These are phyloP conservation scores for Congeria kusceri DNA, from an alignment of 2,888 invertebrate genomes.

Conservation along the genomic window DNA sequence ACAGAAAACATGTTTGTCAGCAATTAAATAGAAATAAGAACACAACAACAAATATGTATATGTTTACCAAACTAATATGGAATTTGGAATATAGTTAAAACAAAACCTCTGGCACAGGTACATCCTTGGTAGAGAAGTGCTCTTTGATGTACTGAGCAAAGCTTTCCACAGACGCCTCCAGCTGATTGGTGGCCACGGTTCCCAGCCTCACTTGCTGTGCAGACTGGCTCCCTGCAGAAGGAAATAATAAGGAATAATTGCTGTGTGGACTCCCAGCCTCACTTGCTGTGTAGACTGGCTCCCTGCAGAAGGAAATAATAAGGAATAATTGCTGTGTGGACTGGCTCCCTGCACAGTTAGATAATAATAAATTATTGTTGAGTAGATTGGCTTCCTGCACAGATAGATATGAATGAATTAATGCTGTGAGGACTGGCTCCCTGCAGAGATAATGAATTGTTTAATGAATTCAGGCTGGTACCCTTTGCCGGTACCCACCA, in stretches of 20 bases:
- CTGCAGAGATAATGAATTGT: not conserved
- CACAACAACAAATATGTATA: no score
- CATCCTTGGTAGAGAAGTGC: slow-evolving; percentile 68
- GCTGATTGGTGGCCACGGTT: slow-evolving; percentile 63
- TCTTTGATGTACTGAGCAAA: slow-evolving; percentile 78
- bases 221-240: slow-evolving; percentile 62
- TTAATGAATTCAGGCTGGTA: no score
- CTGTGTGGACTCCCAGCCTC: slow-evolving; percentile 53
- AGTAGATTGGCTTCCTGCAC: no score
- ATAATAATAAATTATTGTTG: not conserved
- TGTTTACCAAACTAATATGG: no score
- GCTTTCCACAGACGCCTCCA: slow-evolving; percentile 77
- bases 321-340: no score
- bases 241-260: no score
- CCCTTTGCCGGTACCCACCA: no score
- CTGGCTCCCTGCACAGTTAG: not conserved
- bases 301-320: slow-evolving; percentile 44
- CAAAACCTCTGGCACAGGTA: slow-evolving; percentile 64
- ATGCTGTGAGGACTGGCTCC: no score
- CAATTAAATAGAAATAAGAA: no score
- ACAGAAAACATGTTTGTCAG: no score
- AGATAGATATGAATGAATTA: not conserved
- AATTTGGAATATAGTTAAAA: no score
- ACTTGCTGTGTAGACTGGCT: slow-evolving; percentile 62
- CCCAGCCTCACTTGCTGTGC: slow-evolving; percentile 59